Conservation (phyloP, 2,113 vertebrate genomes). For the Otus sunia region DNA sequence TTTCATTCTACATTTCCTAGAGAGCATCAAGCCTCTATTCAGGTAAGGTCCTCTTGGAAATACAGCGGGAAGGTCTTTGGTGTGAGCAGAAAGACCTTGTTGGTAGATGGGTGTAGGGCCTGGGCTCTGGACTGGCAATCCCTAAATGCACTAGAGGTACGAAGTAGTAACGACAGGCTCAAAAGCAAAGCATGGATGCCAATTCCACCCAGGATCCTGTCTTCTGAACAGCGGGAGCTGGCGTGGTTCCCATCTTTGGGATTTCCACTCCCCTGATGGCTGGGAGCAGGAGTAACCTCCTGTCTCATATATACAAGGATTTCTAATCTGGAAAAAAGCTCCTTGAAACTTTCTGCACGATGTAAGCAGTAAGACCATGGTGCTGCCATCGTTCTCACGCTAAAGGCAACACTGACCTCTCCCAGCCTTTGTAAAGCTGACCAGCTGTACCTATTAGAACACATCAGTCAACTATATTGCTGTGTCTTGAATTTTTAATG, state of each 20-base stretch:
- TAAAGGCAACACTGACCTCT: slow-evolving; percentile 28
- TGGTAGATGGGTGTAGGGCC: no score
- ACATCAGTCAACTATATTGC: slow-evolving; percentile 18
- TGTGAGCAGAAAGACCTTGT: not conserved
- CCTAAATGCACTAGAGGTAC: not conserved
- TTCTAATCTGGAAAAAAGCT: not conserved
- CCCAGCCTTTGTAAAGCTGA: not conserved
- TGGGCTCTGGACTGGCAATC: not conserved
- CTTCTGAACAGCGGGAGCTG: not conserved
- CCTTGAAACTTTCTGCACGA: not conserved
- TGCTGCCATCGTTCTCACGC: not conserved
- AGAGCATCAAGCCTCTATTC: not conserved
- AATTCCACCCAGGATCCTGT: not conserved
- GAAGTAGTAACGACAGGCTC: accelerated
- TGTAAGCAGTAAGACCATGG: accelerated
- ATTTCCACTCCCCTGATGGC: not conserved
- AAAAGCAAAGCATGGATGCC: not conserved
- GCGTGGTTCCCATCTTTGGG: not conserved
- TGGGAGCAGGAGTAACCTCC: not conserved
- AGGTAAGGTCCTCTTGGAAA: not conserved
- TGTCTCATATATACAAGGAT: not conserved
- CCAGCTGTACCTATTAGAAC: slow-evolving; percentile 52
- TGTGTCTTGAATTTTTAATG: slow-evolving; percentile 28
- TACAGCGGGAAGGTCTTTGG: not conserved
- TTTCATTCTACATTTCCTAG: not conserved